A percentile compares a stretch with the other conserved stretches of the same genome.
These are phyloP conservation scores for Melipona quadrifasciata DNA, from an alignment of 1,140 invertebrate species.

Conservation along the genomic window DNA sequence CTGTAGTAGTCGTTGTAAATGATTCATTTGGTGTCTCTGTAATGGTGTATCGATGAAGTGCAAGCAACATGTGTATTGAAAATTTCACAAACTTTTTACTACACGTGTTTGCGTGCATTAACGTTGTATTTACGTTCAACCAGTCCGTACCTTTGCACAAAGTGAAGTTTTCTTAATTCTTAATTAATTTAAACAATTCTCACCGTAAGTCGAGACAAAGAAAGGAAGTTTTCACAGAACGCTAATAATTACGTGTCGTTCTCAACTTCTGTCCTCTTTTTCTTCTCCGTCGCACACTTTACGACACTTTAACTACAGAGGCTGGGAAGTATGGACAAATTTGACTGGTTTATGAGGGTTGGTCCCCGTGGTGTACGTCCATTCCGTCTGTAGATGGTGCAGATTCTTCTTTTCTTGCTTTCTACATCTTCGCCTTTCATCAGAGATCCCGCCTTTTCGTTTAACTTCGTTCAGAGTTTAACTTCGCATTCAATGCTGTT, in stretches of 20 bases:
- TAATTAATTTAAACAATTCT: no score
- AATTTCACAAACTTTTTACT: no score
- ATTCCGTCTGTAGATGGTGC: not conserved
- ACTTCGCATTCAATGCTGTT: not conserved
- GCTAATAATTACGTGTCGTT: constrained; percentile 42
- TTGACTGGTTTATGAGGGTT: constrained; percentile 68
- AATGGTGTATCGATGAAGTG: no score
- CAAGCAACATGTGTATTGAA: no score
- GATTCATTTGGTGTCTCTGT: no score
- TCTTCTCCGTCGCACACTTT: constrained; percentile 48
- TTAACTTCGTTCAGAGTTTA: not conserved
- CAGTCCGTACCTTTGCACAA: no score
- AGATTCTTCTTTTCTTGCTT: not conserved
- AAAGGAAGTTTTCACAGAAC: not conserved
- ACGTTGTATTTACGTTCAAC: no score
- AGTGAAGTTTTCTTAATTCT: no score
- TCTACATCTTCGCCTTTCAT: not conserved
- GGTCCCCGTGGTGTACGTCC: not conserved
- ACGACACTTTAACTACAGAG: constrained; percentile 64
- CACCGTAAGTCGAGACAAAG: no score
- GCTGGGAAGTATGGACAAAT: constrained; percentile 66
- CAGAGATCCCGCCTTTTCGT: not conserved
- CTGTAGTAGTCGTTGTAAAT: no score
- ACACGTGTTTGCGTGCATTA: no score
- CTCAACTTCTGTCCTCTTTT: constrained; percentile 26